A percentile compares a stretch with the other conserved stretches of the same genome.
Evolutionary conservation across 2,113 vertebrate genomes (phyloP).

Genomic region (Charadrius vociferus): DNA sequence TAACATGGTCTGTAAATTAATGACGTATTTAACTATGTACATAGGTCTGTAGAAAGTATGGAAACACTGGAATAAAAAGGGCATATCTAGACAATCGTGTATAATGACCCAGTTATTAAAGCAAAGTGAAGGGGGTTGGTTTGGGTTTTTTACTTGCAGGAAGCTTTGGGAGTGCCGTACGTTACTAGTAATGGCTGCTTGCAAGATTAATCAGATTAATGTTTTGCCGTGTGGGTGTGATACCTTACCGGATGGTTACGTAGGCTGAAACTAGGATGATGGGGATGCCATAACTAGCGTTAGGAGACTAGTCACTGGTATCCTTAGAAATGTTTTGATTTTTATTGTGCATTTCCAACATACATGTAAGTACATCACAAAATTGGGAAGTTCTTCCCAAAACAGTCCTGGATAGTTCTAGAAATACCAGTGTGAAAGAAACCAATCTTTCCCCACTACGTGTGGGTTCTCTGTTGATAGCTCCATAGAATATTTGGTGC

Average conservation of each 20-base stretch:
- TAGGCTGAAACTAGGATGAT: background rate
- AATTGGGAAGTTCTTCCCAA: background rate
- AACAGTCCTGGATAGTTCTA: background rate
- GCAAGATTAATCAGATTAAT: background rate
- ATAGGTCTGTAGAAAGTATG: background rate
- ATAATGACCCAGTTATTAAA: background rate
- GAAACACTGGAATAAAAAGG: slow-evolving; percentile 60
- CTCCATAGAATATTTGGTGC: background rate
- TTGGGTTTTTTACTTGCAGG: background rate
- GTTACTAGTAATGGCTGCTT: background rate
- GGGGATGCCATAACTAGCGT: background rate
- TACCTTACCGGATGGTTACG: background rate
- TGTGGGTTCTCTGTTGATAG: background rate
- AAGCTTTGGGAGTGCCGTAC: background rate
- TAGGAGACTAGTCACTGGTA: background rate
- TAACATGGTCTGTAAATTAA: slow-evolving; percentile 44
- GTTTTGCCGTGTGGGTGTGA: background rate
- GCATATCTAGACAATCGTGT: background rate
- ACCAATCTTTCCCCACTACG: rapidly evolving
- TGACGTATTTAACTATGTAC: slow-evolving; percentile 54
- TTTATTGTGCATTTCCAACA: background rate
- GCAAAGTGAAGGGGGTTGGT: background rate
- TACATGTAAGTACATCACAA: background rate
- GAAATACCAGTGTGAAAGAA: background rate
- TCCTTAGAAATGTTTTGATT: background rate